Base-by-base conservation (phyloP, 2,113 vertebrate genomes). In the Mola mola region DNA sequence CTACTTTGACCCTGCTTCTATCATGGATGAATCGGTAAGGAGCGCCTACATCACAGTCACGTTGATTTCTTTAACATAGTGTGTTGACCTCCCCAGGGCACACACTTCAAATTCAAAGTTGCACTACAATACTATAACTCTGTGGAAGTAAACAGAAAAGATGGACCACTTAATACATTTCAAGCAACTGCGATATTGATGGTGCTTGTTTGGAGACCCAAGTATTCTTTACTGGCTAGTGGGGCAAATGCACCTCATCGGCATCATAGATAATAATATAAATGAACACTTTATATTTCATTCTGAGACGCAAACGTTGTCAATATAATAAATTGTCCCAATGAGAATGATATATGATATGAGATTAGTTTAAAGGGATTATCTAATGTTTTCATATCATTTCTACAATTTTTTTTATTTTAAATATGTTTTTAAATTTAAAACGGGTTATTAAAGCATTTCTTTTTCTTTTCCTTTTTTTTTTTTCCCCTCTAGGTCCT, bases 1-100 rank as follows among this genome's bases (percentile, higher is more conserved):
- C 93, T 99, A 96, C 92, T 99, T 98, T 90, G 97, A 99, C 91
- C 97, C 97, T 10, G 94, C 96, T 87, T 98, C 97, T 88, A 98
- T 99, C 91, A 99, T 99, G 96, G 96, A 98, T 88, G 97, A 98
- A 89, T 98, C 96, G 87, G 97, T 98, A 94, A 93, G 95, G 83
- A 24, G 19, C 49, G 36, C 4, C 40, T 41, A 10, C 17, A 10
- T 8, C 38, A 38, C 36, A n/a, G 12, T 2, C 36, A 4, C 12
- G 12, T 13, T n/a, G 36, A 12, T 13, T 36, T 36, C 13, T 36
- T 12, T n/a, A n/a, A n/a, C n/a, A n/a, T n/a, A n/a, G n/a, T n/a
- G n/a, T 4, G 34, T 36, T 13, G 34, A 11, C n/a, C n/a, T n/a
- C n/a, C n/a, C n/a, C n/a, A n/a, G n/a, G n/a, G n/a, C n/a, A 12